Conservation (phyloP, 2,797 vertebrate species). For the Esox masquinongy region DNA sequence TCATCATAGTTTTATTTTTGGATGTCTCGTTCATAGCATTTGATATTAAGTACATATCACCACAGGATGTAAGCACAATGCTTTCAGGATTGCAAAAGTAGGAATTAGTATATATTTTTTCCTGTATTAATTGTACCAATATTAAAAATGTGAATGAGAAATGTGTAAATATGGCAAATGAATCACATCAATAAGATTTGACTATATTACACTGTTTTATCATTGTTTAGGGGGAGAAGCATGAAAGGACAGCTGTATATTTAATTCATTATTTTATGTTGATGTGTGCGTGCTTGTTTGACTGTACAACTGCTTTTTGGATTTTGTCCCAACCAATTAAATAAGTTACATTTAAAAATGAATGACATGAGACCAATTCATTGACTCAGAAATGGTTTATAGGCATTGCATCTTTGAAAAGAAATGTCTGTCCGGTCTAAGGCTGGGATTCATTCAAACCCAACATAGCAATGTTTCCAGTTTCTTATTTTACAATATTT, state of each 20-base stretch:
- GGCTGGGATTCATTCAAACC: no score
- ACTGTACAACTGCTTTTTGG: slow-evolving; percentile 59
- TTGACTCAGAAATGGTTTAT: no score
- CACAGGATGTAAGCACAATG: slow-evolving; percentile 22
- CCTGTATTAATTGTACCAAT: slow-evolving; percentile 27
- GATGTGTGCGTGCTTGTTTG: slow-evolving; percentile 51
- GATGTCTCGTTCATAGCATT: slow-evolving; percentile 11
- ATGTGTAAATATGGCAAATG: slow-evolving; percentile 2
- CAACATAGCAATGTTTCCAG: no score
- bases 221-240: neutral
- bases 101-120: slow-evolving; percentile 18
- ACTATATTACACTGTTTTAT: slow-evolving; percentile 31
- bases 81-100: slow-evolving; percentile 27
- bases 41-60: neutral
- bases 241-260: neutral
- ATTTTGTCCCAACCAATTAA: slow-evolving; percentile 56
- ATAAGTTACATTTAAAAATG: neutral
- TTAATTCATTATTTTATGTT: slow-evolving; percentile 22
- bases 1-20: slow-evolving; percentile 21
- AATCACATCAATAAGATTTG: slow-evolving; percentile 30
- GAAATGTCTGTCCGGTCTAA: no score
- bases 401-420: no score
- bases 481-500: neutral
- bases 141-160: slow-evolving; percentile 16
- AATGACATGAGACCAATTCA: no score